Percentiles rank a stretch among this genome's conserved stretches.
These are phyloP conservation scores for Aspidiotus rigidus DNA, from an alignment of 2,888 invertebrate genomes.

Conservation along the genomic window DNA sequence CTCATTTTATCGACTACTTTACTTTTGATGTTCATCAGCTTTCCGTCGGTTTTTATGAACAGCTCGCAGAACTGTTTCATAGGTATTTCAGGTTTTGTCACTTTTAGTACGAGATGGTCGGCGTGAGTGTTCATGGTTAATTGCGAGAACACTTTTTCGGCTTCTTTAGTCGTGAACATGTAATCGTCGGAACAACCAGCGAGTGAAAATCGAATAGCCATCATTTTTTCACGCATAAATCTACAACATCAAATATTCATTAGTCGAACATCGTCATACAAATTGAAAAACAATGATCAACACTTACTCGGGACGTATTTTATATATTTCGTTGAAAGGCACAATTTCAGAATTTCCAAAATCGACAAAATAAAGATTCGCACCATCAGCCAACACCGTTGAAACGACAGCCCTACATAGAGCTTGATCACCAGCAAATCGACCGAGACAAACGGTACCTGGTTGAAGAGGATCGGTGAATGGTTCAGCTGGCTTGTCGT, in stretches of 20 bases:
- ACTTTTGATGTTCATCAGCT: slow-evolving; percentile 49
- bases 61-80: slow-evolving; percentile 67
- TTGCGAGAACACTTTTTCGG: slow-evolving; percentile 62
- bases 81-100: slow-evolving; percentile 43
- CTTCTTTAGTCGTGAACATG: slow-evolving; percentile 48
- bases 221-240: slow-evolving; percentile 56
- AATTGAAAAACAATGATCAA: neutral
- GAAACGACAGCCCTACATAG: slow-evolving; percentile 69
- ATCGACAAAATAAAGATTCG: slow-evolving; percentile 55
- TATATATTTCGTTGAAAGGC: slow-evolving; percentile 60
- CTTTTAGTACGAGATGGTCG: slow-evolving; percentile 52
- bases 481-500: slow-evolving; percentile 43
- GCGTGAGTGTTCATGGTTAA: slow-evolving; percentile 51
- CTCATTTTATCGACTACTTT: slow-evolving; percentile 42
- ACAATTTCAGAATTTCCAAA: slow-evolving; percentile 61
- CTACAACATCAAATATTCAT: slow-evolving; percentile 28
- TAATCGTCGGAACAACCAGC: slow-evolving; percentile 54
- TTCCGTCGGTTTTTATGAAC: slow-evolving; percentile 47
- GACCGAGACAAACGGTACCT: slow-evolving; percentile 67
- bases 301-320: slow-evolving; percentile 49
- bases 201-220: slow-evolving; percentile 65
- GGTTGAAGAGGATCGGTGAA: slow-evolving; percentile 60
- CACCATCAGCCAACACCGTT: slow-evolving; percentile 60
- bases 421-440: slow-evolving; percentile 58
- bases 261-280: neutral